Conservation (phyloP, 2,113 vertebrate genomes). For the Actenoides hombroni region DNA sequence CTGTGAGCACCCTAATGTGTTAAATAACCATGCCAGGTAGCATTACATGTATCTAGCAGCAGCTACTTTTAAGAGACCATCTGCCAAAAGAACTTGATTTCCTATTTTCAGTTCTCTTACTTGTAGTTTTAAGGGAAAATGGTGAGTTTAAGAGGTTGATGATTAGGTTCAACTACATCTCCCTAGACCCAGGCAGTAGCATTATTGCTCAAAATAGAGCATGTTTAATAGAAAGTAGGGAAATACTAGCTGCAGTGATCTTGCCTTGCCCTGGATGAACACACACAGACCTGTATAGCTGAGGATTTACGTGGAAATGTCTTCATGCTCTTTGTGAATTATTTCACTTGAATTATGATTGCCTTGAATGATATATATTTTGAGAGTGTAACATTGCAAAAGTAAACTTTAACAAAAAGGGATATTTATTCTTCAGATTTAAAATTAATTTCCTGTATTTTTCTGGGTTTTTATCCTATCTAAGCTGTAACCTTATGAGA, state of each 20-base stretch:
- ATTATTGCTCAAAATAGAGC: not conserved
- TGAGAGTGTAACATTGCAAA: slow-evolving; percentile 63
- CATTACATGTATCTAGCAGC: slow-evolving; percentile 43
- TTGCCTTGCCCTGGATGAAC: not conserved
- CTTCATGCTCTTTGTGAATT: slow-evolving; percentile 61
- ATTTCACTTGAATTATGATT: slow-evolving; percentile 66
- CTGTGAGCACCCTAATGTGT: slow-evolving; percentile 75
- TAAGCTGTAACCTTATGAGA: slow-evolving; percentile 70
- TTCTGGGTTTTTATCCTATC: slow-evolving; percentile 64
- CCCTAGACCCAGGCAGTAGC: not conserved
- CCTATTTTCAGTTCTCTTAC: slow-evolving; percentile 55
- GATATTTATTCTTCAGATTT: slow-evolving; percentile 79
- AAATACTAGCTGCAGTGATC: not conserved
- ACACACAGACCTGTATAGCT: not conserved
- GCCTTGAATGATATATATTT: slow-evolving; percentile 68
- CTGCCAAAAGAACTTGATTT: slow-evolving; percentile 65
- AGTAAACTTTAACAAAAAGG: slow-evolving; percentile 71
- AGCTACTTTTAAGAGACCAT: slow-evolving; percentile 64
- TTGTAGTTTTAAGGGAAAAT: slow-evolving; percentile 56
- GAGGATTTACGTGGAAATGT: slow-evolving; percentile 12
- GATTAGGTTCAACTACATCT: slow-evolving; percentile 8
- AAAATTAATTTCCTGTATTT: slow-evolving; percentile 84
- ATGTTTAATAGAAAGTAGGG: not conserved
- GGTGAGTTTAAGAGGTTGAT: slow-evolving; percentile 23
- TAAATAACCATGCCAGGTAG: slow-evolving; percentile 70